Conservation (phyloP, 2,888 invertebrate species). For the Drosophila diplacantha region DNA sequence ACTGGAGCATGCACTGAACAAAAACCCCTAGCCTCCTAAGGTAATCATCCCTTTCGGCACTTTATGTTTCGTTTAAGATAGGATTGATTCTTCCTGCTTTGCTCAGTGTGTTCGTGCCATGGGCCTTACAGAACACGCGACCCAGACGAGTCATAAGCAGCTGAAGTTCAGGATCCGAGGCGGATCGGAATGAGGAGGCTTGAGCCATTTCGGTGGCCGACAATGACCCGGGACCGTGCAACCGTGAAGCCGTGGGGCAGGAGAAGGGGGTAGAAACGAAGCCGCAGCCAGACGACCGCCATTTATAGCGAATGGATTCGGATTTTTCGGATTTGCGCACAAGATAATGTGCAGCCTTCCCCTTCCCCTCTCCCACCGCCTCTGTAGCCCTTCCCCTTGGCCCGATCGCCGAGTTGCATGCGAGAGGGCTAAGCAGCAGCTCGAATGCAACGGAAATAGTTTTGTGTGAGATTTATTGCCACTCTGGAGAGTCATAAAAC, state of each 20-base stretch:
- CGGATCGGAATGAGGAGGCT: constrained; percentile 12
- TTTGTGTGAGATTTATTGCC: constrained; percentile 78
- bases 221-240: constrained; percentile 59
- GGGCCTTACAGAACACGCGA: constrained; percentile 65
- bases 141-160: constrained; percentile 57
- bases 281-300: constrained; percentile 65
- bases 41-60: background rate
- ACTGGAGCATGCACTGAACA: background rate
- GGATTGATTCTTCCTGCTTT: background rate
- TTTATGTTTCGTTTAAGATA: background rate
- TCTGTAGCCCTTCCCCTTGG: background rate
- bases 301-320: constrained; percentile 72
- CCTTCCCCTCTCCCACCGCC: constrained; percentile 7
- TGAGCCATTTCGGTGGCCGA: constrained; percentile 47
- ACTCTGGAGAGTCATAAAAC: constrained; percentile 78
- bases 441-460: constrained; percentile 77
- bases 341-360: constrained; percentile 63
- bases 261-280: constrained; percentile 30
- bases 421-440: constrained; percentile 52
- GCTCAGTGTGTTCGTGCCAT: constrained; percentile 54
- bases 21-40: background rate
- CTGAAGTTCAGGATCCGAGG: constrained; percentile 9
- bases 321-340: constrained; percentile 70
- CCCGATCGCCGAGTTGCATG: constrained; percentile 50
- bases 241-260: constrained; percentile 36